phyloP scores from a whole-genome alignment of 2,113 vertebrate species.

The Stigmatopora nigra region DNA sequence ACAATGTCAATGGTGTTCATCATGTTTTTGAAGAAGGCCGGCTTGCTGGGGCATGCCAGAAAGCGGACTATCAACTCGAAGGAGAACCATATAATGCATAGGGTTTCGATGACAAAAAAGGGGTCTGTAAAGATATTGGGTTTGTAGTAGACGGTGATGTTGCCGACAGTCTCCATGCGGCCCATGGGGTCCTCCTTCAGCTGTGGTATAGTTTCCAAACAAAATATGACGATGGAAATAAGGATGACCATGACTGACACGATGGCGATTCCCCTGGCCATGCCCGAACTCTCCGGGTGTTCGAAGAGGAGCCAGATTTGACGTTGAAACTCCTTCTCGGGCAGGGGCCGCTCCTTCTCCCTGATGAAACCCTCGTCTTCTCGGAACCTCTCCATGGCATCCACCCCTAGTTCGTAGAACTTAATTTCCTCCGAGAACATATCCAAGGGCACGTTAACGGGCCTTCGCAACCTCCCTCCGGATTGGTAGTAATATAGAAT shows the following conservation, averaged over 20 bases:
- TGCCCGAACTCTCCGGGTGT: conserved; percentile 92
- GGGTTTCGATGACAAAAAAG: conserved; percentile 93
- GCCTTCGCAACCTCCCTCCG: conserved; percentile 86
- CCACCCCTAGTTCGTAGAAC: conserved; percentile 94
- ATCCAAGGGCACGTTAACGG: conserved; percentile 94
- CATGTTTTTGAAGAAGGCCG: conserved; percentile 98
- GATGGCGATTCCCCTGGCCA: conserved; percentile 91
- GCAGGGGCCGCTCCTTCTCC: conserved; percentile 91
- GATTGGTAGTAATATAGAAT: conserved; percentile 93
- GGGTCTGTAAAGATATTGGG: conserved; percentile 92
- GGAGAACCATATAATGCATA: conserved; percentile 99
- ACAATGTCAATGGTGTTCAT: conserved; percentile 99
- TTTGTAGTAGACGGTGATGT: conserved; percentile 80
- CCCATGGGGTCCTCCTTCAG: conserved; percentile 81
- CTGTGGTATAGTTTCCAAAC: conserved; percentile 92
- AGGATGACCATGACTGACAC: conserved; percentile 98
- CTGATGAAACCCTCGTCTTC: conserved; percentile 97
- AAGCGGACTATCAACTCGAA: conserved; percentile 96
- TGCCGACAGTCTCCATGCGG: conserved; percentile 70
- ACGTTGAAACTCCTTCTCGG: conserved; percentile 89
- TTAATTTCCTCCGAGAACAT: conserved; percentile 99
- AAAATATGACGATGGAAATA: conserved; percentile 98
- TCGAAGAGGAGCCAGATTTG: conserved; percentile 98
- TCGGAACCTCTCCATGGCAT: conserved; percentile 97
- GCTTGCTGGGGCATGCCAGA: conserved; percentile 93